A percentile compares a stretch with the other conserved stretches of the same genome.
These are phyloP conservation scores for Trematomus loennbergii DNA, from an alignment of 2,113 vertebrate genomes.

Conservation along the genomic window DNA sequence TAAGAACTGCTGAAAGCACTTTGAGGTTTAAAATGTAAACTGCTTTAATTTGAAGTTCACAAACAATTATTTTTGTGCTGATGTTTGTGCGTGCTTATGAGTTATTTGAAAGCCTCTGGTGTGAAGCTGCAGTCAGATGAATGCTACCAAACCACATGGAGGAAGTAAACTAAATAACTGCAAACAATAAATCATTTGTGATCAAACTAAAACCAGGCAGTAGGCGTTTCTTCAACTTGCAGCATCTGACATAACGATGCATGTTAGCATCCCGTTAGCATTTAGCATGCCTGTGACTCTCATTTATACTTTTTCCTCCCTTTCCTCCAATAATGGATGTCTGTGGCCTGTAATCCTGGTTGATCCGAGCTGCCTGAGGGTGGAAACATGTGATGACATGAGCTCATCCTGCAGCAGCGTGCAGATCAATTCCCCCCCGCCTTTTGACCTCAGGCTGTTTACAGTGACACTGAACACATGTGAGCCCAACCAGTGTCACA, in stretches of 20 bases:
- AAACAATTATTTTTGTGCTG: conserved; percentile 11
- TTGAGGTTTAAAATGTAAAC: neutral
- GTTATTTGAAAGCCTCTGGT: conserved; percentile 5
- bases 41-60: neutral
- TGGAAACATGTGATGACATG: conserved; percentile 43
- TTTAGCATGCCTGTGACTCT: too few relatives aligned
- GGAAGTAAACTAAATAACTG: conserved; percentile 9
- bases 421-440: conserved; percentile 16
- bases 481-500: conserved; percentile 33
- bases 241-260: too few relatives aligned
- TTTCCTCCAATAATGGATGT: too few relatives aligned
- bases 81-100: neutral
- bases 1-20: neutral
- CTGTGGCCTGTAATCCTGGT: neutral
- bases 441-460: conserved; percentile 63
- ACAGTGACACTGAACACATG: conserved; percentile 46
- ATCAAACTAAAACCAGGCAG: neutral
- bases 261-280: too few relatives aligned
- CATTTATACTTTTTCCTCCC: too few relatives aligned
- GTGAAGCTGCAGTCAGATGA: neutral
- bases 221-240: too few relatives aligned
- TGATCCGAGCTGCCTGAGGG: conserved; percentile 13
- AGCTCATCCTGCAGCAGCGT: conserved; percentile 52
- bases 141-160: neutral
- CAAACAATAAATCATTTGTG: conserved; percentile 9